These are phyloP conservation scores for Ctenopoma multispine DNA, from an alignment of 2,797 vertebrate species.

Conservation along the genomic window DNA sequence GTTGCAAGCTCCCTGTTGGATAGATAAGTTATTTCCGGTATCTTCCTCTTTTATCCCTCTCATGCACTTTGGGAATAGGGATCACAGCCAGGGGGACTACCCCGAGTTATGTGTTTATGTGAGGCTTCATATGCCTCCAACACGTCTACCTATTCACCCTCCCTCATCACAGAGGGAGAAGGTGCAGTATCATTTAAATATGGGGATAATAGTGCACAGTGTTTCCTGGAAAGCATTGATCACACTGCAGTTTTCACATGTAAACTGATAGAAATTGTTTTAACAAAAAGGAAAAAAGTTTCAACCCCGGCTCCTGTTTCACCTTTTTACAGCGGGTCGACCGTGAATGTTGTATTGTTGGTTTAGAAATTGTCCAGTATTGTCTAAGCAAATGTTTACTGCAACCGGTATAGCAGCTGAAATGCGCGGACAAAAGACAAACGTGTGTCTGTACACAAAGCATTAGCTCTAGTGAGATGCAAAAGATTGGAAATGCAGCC, in stretches of 20 bases:
- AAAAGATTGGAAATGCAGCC: conserved; percentile 25
- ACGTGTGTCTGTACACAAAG: conserved; percentile 34
- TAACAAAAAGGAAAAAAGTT: no score
- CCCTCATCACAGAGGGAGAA: no score
- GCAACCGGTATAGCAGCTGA: neutral
- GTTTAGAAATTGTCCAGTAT: no score
- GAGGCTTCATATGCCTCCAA: neutral
- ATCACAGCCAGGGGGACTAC: conserved; percentile 16
- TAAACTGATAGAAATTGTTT: no score
- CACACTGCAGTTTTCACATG: no score
- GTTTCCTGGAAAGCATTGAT: no score
- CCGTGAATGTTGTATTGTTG: no score
- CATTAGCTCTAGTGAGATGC: conserved; percentile 32
- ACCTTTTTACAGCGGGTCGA: no score
- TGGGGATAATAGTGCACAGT: no score
- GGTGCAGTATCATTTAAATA: no score
- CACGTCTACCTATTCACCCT: neutral
- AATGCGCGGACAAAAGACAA: neutral
- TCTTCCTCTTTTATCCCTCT: conserved; percentile 55
- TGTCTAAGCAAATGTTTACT: neutral
- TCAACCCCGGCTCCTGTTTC: no score
- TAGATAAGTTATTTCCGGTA: conserved; percentile 65
- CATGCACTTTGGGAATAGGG: conserved; percentile 37
- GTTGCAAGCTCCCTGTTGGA: conserved; percentile 38
- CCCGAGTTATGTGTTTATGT: conserved; percentile 5